Evolutionary conservation across 1,140 invertebrate species (phyloP), one percentile per base, ranked within the genome.

Genomic region (Drosophila obscura): DNA sequence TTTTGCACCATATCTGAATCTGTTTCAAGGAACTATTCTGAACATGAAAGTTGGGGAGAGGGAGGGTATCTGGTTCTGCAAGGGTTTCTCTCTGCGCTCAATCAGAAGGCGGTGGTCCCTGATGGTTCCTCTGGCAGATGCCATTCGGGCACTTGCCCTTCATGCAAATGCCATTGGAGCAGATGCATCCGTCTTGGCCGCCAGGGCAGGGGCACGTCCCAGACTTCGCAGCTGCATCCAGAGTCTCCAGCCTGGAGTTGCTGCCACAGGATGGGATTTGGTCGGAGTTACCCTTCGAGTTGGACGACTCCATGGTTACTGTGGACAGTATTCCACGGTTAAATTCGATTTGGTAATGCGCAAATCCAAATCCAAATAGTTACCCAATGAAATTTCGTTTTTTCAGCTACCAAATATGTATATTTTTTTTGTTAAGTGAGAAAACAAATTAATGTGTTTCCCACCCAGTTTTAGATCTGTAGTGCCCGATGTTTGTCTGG

Each of bases 381-480:
- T 39, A 39, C 35, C 35, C 2, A 39, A 5, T 13, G 11, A 39
- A 52, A 11, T 16, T 52, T 52, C 6, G 35, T 35, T 24, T 31
- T 35, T 52, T 35, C 1, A 9, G 50, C 28, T 52, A 11, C 2
- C 28, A 19, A 15, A 52, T 15, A 8, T 52, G 4, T 24, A 24
- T 24, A 4, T 24, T 24, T 53, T 53, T 53, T 39, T 19, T 13
- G 15, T 8, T 22, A 68, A 16, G 15, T 15, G 15, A 28, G 28
- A 31, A 50, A 69, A 58, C 35, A 39, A 69, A 19, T 26, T 50
- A 44, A 9, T 68, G 43, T 45, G 49, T 28, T 35, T 9, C 3
- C 31, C 8, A 8, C 7, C 7, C 8, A 3, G 0, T 3, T 9
- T 57, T 35, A 26, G 44, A n/a, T 69, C 26, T 58, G 19, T 8